phyloP scores from a whole-genome alignment of 2,888 invertebrate species.

The Portevinia maculata region DNA sequence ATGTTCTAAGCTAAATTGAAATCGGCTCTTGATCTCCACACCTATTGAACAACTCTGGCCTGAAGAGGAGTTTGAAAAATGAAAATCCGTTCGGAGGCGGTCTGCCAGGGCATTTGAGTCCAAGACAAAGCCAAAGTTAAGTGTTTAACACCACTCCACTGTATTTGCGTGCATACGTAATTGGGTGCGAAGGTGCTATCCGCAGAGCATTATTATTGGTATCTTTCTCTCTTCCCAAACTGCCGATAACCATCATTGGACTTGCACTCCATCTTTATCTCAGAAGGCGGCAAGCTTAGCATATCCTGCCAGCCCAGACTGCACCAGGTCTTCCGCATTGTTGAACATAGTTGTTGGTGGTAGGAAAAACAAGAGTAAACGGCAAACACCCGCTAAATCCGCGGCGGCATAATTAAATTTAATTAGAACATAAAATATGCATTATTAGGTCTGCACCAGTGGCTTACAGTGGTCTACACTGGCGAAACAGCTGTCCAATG shows the following conservation, averaged over 20 bases:
- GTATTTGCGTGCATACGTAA: conserved; percentile 51
- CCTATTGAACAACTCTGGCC: conserved; percentile 10
- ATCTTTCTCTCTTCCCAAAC: conserved; percentile 19
- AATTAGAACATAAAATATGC: conserved; percentile 72
- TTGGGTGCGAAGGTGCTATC: conserved; percentile 70
- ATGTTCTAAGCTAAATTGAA: conserved; percentile 37
- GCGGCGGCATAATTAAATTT: conserved; percentile 51
- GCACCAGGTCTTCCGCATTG: conserved; percentile 64
- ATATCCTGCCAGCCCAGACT: conserved; percentile 8
- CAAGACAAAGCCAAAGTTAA: conserved; percentile 42
- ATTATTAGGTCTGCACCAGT: conserved; percentile 44
- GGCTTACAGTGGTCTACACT: conserved; percentile 2
- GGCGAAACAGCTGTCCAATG: conserved; percentile 10
- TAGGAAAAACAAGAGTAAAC: conserved; percentile 19
- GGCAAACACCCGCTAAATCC: conserved; percentile 16
- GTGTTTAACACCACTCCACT: conserved; percentile 7
- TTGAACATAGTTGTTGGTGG: conserved; percentile 1
- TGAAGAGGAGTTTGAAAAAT: conserved; percentile 23
- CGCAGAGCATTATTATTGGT: conserved; percentile 32
- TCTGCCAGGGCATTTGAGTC: conserved; percentile 23
- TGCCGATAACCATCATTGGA: conserved; percentile 24
- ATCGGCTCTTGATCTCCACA: conserved; percentile 29
- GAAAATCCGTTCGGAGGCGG: conserved; percentile 26
- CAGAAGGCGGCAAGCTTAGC: conserved; percentile 15
- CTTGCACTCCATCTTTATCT: conserved; percentile 36